Base-by-base conservation (phyloP, 2,797 vertebrate species). In the Arrhamphus sclerolepis region DNA sequence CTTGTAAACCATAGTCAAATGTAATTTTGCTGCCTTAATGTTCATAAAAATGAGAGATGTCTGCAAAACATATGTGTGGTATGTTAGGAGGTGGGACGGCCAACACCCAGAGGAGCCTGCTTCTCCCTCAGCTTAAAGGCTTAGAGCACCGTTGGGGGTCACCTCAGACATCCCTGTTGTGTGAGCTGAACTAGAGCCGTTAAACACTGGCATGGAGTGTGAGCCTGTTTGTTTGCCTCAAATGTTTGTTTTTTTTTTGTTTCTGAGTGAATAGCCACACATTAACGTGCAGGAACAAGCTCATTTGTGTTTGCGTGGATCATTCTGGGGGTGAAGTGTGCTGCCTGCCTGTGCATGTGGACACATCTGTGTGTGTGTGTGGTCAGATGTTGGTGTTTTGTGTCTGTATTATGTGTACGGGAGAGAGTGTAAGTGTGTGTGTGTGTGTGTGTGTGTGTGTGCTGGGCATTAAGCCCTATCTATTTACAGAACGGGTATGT, bases 401-500 rank as follows among this genome's bases (percentile, higher is more conserved):
- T 72, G 72, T 67, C 28, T 66, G 54, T 47, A 49, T 62, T 62
- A 26, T 62, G 66, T 70, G 53, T 71, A 46, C 57, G 58, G 38
- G 62, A 38, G 34, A 38, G 34, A 38, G 34, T 66, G 59, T 60
- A 50, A 68, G 51, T 74, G 66, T 77, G 40, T 62, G 68, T 66
- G 42, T 71, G 51, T 63, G 69, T 47, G 63, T 66, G 66, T 61
- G 46, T 71, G 56, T 70, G 70, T 76, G 66, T 57, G 63, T n/a
- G 78, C 34, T 0, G 67, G 77, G 75, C 74, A 83, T 75, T 80
- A 82, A 82, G 78, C 71, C 75, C 82, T 74, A 85, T 89, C 84
- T 89, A 87, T 86, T 88, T 87, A 83, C 85, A 89, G 84, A 87
- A 57, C 18, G 70, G 69, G 76, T 78, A 78, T 89, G 83, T 89